Evolutionary conservation across 64 coral and sea anemone species (phyloP).

Genomic region (Actinia tenebrosa): DNA sequence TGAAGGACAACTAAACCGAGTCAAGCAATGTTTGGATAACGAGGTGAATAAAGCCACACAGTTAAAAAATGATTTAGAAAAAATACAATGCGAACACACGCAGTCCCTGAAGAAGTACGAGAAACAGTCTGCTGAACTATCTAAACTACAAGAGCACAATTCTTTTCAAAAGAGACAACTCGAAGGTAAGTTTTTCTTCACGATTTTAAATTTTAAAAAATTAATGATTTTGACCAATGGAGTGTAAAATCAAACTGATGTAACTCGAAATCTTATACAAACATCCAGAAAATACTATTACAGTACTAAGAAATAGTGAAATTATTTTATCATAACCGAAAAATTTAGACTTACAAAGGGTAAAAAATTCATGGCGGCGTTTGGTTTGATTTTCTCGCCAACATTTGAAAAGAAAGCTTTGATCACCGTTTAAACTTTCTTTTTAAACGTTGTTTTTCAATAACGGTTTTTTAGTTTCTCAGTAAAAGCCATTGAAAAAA

Average conservation of each 20-base stretch:
- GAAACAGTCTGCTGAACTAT: slow-evolving; percentile 52
- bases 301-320: too few relatives aligned
- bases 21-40: slow-evolving; percentile 60
- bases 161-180: slow-evolving; percentile 58
- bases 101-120: slow-evolving; percentile 54
- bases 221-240: neutral
- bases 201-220: neutral
- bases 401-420: too few relatives aligned
- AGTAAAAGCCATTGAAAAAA: too few relatives aligned
- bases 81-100: slow-evolving; percentile 54
- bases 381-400: too few relatives aligned
- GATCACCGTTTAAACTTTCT: too few relatives aligned
- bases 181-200: slow-evolving; percentile 42
- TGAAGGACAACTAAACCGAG: slow-evolving; percentile 59
- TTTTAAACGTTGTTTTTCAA: too few relatives aligned
- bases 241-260: neutral
- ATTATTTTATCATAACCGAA: too few relatives aligned
- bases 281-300: too few relatives aligned
- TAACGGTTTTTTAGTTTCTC: too few relatives aligned
- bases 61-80: slow-evolving; percentile 68
- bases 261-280: too few relatives aligned
- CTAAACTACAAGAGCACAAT: slow-evolving; percentile 55
- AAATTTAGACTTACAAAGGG: too few relatives aligned
- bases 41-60: slow-evolving; percentile 38
- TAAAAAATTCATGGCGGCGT: too few relatives aligned